These are phyloP conservation scores for Cosmorhoe ocellata DNA, from an alignment of 2,888 invertebrate species.

Conservation along the genomic window DNA sequence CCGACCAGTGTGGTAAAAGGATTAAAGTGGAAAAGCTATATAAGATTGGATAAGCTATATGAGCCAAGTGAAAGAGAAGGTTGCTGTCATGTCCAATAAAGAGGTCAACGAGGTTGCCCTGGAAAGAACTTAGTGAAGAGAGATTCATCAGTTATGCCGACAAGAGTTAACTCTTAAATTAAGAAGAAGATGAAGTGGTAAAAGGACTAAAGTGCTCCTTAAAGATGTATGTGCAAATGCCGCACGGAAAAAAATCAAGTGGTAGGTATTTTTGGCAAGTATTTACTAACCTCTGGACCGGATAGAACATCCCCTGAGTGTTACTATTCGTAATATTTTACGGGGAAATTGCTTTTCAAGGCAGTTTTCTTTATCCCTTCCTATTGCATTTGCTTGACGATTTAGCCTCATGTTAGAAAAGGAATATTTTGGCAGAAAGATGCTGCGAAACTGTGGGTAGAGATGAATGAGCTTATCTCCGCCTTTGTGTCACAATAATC, in stretches of 20 bases:
- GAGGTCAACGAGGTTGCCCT: too few relatives aligned
- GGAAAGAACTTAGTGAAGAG: too few relatives aligned
- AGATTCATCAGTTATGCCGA: too few relatives aligned
- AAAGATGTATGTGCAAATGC: slow-evolving; percentile 9
- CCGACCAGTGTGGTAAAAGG: too few relatives aligned
- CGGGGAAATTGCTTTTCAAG: slow-evolving; percentile 47
- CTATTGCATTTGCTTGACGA: slow-evolving; percentile 39
- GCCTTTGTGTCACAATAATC: slow-evolving; percentile 6
- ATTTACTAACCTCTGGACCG: slow-evolving; percentile 32
- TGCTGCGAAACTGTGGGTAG: slow-evolving; percentile 12
- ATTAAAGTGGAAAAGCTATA: too few relatives aligned
- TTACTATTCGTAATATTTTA: slow-evolving; percentile 50
- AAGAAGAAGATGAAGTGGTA: too few relatives aligned
- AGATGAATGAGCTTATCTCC: slow-evolving; percentile 9
- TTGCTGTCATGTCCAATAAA: too few relatives aligned
- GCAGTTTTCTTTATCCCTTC: slow-evolving; percentile 34
- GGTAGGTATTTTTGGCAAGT: slow-evolving; percentile 31
- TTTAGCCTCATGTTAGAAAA: slow-evolving; percentile 30
- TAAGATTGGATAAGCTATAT: too few relatives aligned
- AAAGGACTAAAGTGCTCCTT: too few relatives aligned
- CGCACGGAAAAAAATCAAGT: slow-evolving; percentile 6
- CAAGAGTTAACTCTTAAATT: too few relatives aligned
- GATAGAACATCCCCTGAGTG: slow-evolving; percentile 30
- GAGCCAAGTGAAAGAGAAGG: too few relatives aligned
- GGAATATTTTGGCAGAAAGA: slow-evolving; percentile 18